Conservation (phyloP, 2,113 vertebrate species). For the Guaruba guarouba region DNA sequence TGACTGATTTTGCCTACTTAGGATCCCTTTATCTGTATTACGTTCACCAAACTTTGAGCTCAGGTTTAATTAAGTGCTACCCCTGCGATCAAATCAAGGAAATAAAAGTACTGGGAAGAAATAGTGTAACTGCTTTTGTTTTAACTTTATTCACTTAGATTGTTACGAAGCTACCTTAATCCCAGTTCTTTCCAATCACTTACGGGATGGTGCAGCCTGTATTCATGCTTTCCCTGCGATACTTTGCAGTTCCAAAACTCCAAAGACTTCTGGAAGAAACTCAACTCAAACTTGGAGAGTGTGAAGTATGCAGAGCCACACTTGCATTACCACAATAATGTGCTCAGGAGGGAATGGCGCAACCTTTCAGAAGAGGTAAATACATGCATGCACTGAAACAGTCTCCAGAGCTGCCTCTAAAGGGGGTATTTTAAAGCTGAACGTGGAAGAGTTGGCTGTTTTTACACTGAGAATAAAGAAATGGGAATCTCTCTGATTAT, state of each 20-base stretch:
- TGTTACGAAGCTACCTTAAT: neutral
- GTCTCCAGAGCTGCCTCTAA: neutral
- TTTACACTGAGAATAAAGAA: neutral
- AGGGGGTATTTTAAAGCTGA: neutral
- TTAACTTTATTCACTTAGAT: neutral
- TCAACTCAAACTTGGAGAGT: constrained; percentile 84
- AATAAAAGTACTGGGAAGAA: neutral
- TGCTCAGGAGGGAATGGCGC: constrained; percentile 78
- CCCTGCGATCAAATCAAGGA: neutral
- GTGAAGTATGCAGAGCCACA: constrained; percentile 80
- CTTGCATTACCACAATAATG: constrained; percentile 76
- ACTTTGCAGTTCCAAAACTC: constrained; percentile 73
- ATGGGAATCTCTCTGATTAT: neutral
- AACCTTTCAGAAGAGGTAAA: constrained; percentile 75
- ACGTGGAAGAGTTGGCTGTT: rapidly evolving
- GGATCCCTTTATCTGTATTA: neutral
- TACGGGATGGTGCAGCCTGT: neutral
- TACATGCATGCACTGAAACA: neutral
- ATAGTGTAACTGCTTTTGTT: neutral
- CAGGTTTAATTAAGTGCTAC: neutral
- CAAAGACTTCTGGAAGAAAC: constrained; percentile 89
- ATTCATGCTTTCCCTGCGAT: neutral
- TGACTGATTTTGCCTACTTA: neutral
- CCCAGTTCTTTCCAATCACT: neutral
- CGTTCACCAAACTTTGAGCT: neutral